These are phyloP conservation scores for Phataginus tricuspis DNA, from an alignment of 2,797 vertebrate genomes.

Conservation along the genomic window DNA sequence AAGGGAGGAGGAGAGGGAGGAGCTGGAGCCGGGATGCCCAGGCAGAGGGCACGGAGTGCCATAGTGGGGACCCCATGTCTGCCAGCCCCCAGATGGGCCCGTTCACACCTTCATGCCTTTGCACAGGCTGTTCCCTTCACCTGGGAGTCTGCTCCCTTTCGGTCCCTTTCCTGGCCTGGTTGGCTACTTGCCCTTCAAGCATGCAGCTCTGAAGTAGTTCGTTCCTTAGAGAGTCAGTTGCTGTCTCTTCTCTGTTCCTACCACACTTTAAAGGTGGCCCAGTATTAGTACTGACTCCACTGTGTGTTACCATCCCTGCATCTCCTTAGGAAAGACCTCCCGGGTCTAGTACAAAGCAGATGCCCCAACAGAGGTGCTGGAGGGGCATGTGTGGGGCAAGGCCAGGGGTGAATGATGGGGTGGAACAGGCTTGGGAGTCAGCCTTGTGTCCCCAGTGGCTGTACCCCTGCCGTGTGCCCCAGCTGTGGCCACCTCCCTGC, in stretches of 20 bases:
- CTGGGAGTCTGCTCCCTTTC: not conserved
- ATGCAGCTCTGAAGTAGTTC: not conserved
- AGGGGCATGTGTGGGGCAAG: not conserved
- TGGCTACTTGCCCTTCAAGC: not conserved
- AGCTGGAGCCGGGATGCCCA: too few species aligned
- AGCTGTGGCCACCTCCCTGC: not conserved
- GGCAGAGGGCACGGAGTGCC: not conserved
- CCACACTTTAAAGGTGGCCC: not conserved
- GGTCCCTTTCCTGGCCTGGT: not conserved
- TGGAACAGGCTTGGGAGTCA: not conserved
- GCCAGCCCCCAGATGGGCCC: not conserved
- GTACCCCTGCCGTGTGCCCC: not conserved
- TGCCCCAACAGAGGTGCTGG: not conserved
- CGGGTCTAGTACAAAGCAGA: not conserved
- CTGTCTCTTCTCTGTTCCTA: not conserved
- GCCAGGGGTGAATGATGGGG: not conserved
- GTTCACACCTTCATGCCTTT: not conserved
- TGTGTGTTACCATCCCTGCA: not conserved
- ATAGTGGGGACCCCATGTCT: not conserved
- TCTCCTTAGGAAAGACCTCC: not conserved
- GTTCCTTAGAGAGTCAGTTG: not conserved
- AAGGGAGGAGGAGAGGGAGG: too few species aligned
- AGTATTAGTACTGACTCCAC: not conserved
- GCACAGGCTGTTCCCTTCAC: not conserved
- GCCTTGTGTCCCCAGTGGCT: rapidly evolving